Conservation (phyloP, 2,888 invertebrate species). For the Pandemis heparana region DNA sequence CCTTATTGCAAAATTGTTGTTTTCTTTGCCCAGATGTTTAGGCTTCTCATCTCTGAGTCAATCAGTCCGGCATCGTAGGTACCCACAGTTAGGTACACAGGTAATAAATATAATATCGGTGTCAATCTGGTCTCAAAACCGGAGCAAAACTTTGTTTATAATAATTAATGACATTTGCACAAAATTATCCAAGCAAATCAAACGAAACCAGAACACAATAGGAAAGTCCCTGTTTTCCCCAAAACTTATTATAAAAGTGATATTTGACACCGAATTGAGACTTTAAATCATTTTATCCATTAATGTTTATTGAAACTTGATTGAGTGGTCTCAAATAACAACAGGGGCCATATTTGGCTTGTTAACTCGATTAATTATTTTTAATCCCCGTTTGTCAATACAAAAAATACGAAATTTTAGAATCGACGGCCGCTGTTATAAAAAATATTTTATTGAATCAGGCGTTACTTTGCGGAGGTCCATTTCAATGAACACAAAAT, state of each 20-base stretch:
- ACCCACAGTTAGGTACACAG: too few relatives aligned
- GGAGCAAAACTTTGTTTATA: neutral
- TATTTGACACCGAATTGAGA: slow-evolving; percentile 26
- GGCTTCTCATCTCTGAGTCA: too few relatives aligned
- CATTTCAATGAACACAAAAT: too few relatives aligned
- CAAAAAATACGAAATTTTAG: neutral
- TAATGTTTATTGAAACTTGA: slow-evolving; percentile 30
- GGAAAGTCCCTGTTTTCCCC: neutral
- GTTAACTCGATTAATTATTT: slow-evolving; percentile 19
- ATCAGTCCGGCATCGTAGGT: too few relatives aligned
- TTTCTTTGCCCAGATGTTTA: too few relatives aligned
- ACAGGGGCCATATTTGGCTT: neutral
- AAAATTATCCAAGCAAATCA: neutral
- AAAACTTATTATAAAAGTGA: slow-evolving; percentile 14
- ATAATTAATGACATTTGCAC: neutral
- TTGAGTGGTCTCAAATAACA: slow-evolving; percentile 21
- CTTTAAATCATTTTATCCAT: slow-evolving; percentile 34
- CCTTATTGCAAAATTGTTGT: too few relatives aligned
- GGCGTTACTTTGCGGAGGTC: too few relatives aligned
- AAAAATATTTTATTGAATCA: too few relatives aligned
- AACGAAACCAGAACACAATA: neutral
- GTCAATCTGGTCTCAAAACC: neutral
- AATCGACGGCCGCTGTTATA: too few relatives aligned
- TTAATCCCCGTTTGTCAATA: neutral
- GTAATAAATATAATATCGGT: too few relatives aligned